Base-by-base conservation (phyloP, 2,888 invertebrate species). In the Pristionchus arcanus region DNA sequence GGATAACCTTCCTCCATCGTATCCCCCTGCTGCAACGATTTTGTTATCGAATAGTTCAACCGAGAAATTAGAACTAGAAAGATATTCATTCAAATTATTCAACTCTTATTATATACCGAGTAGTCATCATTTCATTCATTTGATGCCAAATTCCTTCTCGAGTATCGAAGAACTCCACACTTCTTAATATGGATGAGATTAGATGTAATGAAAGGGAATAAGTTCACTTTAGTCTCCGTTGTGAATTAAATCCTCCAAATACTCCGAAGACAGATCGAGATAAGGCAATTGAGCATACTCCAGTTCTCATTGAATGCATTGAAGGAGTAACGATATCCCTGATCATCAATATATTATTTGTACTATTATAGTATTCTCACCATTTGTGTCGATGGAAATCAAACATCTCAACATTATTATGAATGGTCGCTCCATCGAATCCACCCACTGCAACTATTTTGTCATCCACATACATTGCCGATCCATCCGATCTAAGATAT, bases 221-320 rank as follows among this genome's bases (percentile, higher is more conserved):
- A 13, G 13, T 9, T 49, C 28, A 87, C 87, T 87, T 87, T 37
- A 87, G 87, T 49, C 87, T 37, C 4, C 68, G 21, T 31, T 87
- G 87, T 1, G 87, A 87, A n/a, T 87, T 87, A 49, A 68, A 87
- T n/a, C 87, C 87, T 49, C 87, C 87, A 49, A 87, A 87, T n/a
- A 87, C 87, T 25, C 87, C 68, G 25, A 87, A n/a, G 2, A 87
- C 68, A 15, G 87, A 87, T n/a, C 87, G 37, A 37, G 68, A 68
- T n/a, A 87, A 25, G 21, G 87, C 21, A 37, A 87, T 19, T 68
- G 87, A 37, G 25, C 42, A 42, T 15, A 87, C 68, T 87, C 87
- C 87, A 21, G 87, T 87, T 49, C 87, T 34, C 68, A 66, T 87
- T n/a, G 68, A 68, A 68, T 68, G 66, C 87, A 87, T 87, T 1